phyloP scores from a whole-genome alignment of 2,113 vertebrate species.

The Phylloscopus trochiloides region DNA sequence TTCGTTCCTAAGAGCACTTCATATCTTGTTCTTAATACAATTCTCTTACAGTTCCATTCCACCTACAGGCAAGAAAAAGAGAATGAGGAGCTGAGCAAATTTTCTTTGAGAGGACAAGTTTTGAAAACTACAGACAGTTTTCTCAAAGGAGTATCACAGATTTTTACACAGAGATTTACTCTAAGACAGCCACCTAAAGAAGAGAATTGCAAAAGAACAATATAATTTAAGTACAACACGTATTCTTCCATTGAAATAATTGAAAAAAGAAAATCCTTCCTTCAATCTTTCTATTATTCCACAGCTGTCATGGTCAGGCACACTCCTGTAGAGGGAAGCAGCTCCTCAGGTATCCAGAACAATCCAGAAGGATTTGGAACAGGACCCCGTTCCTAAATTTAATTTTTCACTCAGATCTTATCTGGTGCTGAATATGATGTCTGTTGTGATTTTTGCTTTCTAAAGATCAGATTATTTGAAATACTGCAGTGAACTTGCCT shows the following conservation, averaged over 20 bases:
- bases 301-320: not conserved
- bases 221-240: rapidly evolving
- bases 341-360: slow-evolving; percentile 20
- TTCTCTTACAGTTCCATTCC: not conserved
- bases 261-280: not conserved
- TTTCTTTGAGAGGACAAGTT: not conserved
- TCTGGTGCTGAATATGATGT: not conserved
- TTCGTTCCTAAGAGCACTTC: not conserved
- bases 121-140: not conserved
- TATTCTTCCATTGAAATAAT: not conserved
- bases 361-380: not conserved
- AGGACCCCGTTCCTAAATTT: not conserved
- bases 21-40: not conserved
- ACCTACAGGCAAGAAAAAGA: not conserved
- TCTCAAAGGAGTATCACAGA: not conserved
- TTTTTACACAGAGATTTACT: not conserved
- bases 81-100: not conserved
- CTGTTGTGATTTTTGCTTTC: not conserved
- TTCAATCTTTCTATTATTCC: not conserved
- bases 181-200: not conserved
- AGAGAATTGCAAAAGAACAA: not conserved
- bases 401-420: not conserved
- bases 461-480: not conserved
- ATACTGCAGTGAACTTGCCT: not conserved
- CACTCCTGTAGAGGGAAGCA: slow-evolving; percentile 54